These are phyloP conservation scores for Phacellophora camtschatica DNA, from an alignment of 30 jellyfish, hydroid and myxozoan genomes.

Conservation along the genomic window DNA sequence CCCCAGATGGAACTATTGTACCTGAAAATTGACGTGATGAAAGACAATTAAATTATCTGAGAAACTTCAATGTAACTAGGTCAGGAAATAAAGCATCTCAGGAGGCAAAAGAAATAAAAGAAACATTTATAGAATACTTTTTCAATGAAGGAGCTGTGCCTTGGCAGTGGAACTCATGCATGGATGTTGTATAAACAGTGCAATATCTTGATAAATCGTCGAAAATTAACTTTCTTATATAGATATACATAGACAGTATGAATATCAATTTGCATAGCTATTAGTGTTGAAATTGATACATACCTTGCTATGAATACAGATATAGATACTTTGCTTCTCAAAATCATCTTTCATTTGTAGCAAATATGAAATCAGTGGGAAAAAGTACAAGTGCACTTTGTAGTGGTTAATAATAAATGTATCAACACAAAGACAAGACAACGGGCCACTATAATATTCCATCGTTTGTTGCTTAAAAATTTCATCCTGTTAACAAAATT, in stretches of 20 bases:
- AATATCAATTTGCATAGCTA: background rate
- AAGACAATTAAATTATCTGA: background rate
- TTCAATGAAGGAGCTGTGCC: conserved; percentile 35
- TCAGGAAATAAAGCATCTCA: background rate
- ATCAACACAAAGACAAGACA: background rate
- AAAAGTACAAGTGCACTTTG: background rate
- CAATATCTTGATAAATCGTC: background rate
- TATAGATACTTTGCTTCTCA: background rate
- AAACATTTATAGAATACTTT: conserved; percentile 11
- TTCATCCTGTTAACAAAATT: background rate
- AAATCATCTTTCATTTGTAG: background rate
- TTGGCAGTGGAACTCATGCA: conserved; percentile 19
- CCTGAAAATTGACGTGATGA: background rate
- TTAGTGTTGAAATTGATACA: background rate
- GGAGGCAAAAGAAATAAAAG: conserved; percentile 3
- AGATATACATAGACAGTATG: background rate
- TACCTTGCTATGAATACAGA: background rate
- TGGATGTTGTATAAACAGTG: background rate
- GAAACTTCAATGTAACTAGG: background rate
- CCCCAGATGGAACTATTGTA: background rate
- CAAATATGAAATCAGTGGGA: background rate
- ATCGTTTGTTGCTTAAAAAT: background rate
- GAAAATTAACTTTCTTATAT: background rate
- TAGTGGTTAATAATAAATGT: background rate
- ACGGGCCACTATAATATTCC: background rate